Evolutionary conservation across 2,888 invertebrate genomes (phyloP).

Genomic region (Pristionchus arcanus): DNA sequence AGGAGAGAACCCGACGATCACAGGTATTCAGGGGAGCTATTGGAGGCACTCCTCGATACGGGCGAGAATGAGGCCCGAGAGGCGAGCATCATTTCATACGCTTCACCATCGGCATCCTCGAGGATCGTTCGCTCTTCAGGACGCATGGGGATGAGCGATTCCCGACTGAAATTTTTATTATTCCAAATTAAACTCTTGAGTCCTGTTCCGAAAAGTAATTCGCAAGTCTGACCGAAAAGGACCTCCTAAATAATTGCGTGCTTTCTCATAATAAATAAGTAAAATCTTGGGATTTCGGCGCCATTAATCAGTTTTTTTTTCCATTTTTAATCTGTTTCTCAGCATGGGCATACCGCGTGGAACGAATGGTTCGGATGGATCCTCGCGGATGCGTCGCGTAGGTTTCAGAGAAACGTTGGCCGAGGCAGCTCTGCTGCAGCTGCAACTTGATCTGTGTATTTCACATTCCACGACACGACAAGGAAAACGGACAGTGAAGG

Average conservation of each 20-base stretch:
- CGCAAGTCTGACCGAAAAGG: no score
- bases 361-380: conserved; percentile 64
- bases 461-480: neutral
- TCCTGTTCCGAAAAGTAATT: no score
- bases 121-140: conserved; percentile 44
- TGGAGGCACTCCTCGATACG: neutral
- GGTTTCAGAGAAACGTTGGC: conserved; percentile 61
- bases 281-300: no score
- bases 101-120: conserved; percentile 39
- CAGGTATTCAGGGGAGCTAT: neutral
- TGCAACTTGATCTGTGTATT: conserved; percentile 55
- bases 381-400: conserved; percentile 61
- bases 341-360: conserved; percentile 33
- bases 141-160: neutral
- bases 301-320: no score
- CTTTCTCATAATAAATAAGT: no score
- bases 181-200: no score
- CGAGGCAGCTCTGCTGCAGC: conserved; percentile 67
- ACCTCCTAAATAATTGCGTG: no score
- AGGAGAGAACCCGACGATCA: neutral
- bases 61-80: neutral
- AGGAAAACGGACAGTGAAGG: neutral
- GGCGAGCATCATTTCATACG: conserved; percentile 13
- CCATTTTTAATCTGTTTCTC: no score
- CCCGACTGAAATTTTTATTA: conserved; percentile 9